Evolutionary conservation across 1,140 invertebrate genomes (phyloP), one percentile per base, ranked within the genome.

Genomic region (Drosophila sucinea): DNA sequence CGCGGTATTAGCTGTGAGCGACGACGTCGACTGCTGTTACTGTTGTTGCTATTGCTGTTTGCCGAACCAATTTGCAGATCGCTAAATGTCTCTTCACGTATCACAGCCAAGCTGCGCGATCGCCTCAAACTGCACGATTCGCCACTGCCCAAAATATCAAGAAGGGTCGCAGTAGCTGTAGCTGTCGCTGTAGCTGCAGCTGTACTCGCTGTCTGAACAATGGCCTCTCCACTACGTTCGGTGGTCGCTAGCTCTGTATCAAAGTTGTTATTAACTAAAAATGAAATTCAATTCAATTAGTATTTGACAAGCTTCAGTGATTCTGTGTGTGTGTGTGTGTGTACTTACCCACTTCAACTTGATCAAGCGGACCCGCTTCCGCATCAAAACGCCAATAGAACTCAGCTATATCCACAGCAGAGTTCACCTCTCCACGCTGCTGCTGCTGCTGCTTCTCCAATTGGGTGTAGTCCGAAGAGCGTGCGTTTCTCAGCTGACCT

Each of bases 1-100:
- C 96, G 94, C 30, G 96, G 96, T 91, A 96, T 96, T 60, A 96
- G 92, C 91, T 96, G 95, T 29, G 95, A 95, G 75, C 95, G 94
- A 67, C 95, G 94, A 65, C 93, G 93, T 77, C 94, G 44, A 25
- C 44, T 51, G 8, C 44, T 51, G 23, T 27, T 51, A 23, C 8
- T 51, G 23, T 51, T 51, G 25, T 27, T 51, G 44, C 23, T 51
- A 27, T 51, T 93, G 60, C 93, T 93, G 79, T 94, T 93, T 77
- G 94, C 94, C 33, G 90, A 87, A 73, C 93, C 93, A 73, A 94
- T 94, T 91, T 94, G 94, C 77, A 95, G 93, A 80, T 94, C 94
- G 67, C 94, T 95, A 90, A 95, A 95, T 58, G 95, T 94, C 91
- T 96, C 95, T 90, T 96, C 96, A 84, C 95, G 94, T 87, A 96